These are phyloP conservation scores for Ceriagrion tenellum DNA, from an alignment of 2,888 invertebrate species.

Conservation along the genomic window DNA sequence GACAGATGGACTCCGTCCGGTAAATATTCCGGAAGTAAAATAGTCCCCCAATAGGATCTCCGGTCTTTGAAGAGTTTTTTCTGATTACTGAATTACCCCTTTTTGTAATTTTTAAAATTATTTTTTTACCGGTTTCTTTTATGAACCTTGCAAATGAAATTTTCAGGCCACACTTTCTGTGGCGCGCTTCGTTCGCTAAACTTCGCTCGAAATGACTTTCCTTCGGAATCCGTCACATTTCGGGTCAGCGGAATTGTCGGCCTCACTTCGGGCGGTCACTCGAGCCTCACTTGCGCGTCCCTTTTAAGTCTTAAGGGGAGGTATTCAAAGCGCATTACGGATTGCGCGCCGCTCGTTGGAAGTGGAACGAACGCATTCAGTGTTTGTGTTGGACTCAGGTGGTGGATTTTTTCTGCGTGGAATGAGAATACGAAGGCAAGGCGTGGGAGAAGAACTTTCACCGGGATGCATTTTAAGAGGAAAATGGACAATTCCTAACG, in stretches of 20 bases:
- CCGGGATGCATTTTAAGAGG: background rate
- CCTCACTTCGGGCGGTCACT: background rate
- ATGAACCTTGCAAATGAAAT: no score
- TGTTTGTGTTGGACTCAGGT: background rate
- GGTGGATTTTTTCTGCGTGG: background rate
- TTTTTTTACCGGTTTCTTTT: no score
- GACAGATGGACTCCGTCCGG: no score
- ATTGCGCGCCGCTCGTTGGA: background rate
- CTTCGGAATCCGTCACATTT: background rate
- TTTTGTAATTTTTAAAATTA: no score
- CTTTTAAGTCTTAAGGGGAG: background rate
- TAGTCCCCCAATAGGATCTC: no score
- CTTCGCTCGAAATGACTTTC: background rate
- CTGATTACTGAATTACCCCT: no score
- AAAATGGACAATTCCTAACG: background rate
- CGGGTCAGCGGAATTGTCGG: background rate
- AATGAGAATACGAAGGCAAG: conserved; percentile 10
- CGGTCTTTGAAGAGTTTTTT: no score
- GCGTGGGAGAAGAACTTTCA: background rate
- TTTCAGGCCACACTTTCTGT: background rate
- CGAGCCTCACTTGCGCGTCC: background rate
- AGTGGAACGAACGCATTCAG: background rate
- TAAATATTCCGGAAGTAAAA: no score
- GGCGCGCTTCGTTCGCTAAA: background rate
- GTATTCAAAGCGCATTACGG: background rate